Conservation (phyloP, 2,888 invertebrate species). For the Agrypnus murinus region DNA sequence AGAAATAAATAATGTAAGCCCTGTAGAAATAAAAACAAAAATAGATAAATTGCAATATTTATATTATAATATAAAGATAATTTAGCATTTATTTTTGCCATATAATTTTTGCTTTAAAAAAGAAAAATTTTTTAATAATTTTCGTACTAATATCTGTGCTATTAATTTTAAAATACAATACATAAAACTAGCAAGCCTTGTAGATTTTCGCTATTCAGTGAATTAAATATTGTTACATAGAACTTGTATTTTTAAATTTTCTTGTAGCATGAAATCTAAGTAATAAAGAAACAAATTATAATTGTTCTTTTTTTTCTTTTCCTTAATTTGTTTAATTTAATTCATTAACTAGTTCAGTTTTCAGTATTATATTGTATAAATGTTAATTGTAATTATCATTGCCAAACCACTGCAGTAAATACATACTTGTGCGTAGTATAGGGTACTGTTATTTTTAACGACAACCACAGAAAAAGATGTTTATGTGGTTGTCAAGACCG, state of each 20-base stretch:
- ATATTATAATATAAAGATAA: background rate
- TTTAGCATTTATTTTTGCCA: slow-evolving; percentile 22
- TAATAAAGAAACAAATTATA: slow-evolving; percentile 24
- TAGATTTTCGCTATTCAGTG: background rate
- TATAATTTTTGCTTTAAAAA: slow-evolving; percentile 27
- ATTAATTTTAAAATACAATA: slow-evolving; percentile 9
- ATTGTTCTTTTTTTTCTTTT: too few species aligned
- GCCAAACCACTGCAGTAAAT: too few species aligned
- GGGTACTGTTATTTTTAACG: too few species aligned
- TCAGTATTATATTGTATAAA: too few species aligned
- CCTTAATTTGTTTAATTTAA: too few species aligned
- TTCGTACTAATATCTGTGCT: background rate
- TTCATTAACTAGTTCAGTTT: too few species aligned
- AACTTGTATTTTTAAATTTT: slow-evolving; percentile 29
- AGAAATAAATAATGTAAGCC: slow-evolving; percentile 18
- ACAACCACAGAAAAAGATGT: too few species aligned
- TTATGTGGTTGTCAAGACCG: too few species aligned
- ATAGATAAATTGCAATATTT: slow-evolving; percentile 33
- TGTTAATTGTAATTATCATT: too few species aligned
- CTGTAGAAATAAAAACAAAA: slow-evolving; percentile 2
- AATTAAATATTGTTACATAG: background rate
- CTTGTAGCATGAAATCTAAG: slow-evolving; percentile 17
- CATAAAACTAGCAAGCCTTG: background rate
- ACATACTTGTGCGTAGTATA: too few species aligned
- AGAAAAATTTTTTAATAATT: background rate